Conservation (phyloP, 2,797 vertebrate species). For the Hapalemur alaotrensis region DNA sequence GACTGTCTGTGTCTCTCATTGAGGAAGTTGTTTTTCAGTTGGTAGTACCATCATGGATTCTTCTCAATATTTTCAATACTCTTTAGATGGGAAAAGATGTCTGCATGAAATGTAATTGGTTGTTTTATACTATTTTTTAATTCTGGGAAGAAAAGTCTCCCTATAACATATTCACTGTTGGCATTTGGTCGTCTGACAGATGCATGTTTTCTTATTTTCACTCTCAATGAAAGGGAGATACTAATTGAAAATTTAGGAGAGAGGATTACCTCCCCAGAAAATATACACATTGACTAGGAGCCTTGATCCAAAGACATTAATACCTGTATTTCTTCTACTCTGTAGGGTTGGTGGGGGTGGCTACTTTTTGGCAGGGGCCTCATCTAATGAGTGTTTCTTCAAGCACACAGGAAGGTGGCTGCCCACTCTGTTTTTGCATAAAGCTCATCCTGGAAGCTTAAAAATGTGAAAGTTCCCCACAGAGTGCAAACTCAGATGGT, state of each 20-base stretch:
- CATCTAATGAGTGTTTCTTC: background rate
- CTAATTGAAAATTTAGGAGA: background rate
- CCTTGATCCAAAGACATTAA: background rate
- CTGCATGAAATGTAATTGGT: background rate
- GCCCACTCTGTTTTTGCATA: background rate
- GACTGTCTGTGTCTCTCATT: background rate
- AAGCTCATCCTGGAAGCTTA: background rate
- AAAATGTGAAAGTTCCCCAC: background rate
- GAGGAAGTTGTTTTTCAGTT: background rate
- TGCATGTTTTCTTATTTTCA: background rate
- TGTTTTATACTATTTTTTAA: background rate
- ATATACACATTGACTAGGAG: background rate
- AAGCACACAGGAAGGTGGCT: background rate
- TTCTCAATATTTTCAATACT: background rate
- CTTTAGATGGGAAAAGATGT: background rate
- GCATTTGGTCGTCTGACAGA: background rate
- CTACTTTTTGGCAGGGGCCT: background rate
- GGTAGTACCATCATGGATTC: background rate
- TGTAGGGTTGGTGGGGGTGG: background rate
- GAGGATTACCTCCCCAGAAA: background rate
- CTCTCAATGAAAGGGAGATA: background rate
- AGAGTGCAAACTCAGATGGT: background rate
- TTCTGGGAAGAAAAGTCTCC: background rate
- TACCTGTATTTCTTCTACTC: background rate
- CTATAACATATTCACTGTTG: background rate